These are phyloP conservation scores for Scleropages formosus DNA, from an alignment of 2,797 vertebrate species.

Conservation along the genomic window DNA sequence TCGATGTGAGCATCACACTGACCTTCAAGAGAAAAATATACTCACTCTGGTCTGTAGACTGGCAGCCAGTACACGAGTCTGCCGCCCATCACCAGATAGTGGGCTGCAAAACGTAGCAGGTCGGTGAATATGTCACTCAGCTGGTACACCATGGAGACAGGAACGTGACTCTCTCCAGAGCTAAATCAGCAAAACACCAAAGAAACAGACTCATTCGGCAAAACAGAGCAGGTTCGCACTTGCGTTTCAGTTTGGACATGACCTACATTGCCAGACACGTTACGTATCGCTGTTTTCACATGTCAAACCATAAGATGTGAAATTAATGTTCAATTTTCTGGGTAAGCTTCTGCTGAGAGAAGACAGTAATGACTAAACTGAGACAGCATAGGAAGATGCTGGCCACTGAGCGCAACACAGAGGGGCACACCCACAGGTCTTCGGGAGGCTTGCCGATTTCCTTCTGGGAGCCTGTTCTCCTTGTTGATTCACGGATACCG, in stretches of 20 bases:
- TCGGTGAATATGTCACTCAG: slow-evolving; percentile 96
- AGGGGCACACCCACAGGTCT: slow-evolving; percentile 70
- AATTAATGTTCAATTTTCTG: no score
- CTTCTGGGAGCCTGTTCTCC: slow-evolving; percentile 87
- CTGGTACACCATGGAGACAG: slow-evolving; percentile 86
- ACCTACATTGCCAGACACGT: no score
- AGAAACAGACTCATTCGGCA: background rate
- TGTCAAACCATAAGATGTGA: no score
- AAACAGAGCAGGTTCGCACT: slow-evolving; percentile 1
- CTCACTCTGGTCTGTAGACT: slow-evolving; percentile 91
- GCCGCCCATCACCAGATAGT: slow-evolving; percentile 82
- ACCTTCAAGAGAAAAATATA: slow-evolving; percentile 45
- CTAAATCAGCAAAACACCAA: slow-evolving; percentile 40
- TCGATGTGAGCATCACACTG: background rate
- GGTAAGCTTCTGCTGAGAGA: slow-evolving; percentile 18
- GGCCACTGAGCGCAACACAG: background rate
- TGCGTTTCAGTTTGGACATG: no score
- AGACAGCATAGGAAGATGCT: background rate
- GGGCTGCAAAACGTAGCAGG: slow-evolving; percentile 86
- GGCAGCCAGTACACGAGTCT: slow-evolving; percentile 96
- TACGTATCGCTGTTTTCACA: no score
- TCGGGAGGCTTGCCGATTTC: slow-evolving; percentile 75
- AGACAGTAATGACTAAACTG: slow-evolving; percentile 14
- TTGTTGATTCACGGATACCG: slow-evolving; percentile 93
- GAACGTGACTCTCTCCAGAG: slow-evolving; percentile 82